A percentile compares a stretch with the other conserved stretches of the same genome.
phyloP scores from a whole-genome alignment of 2,797 vertebrate species.

The Sciurus vulgaris region DNA sequence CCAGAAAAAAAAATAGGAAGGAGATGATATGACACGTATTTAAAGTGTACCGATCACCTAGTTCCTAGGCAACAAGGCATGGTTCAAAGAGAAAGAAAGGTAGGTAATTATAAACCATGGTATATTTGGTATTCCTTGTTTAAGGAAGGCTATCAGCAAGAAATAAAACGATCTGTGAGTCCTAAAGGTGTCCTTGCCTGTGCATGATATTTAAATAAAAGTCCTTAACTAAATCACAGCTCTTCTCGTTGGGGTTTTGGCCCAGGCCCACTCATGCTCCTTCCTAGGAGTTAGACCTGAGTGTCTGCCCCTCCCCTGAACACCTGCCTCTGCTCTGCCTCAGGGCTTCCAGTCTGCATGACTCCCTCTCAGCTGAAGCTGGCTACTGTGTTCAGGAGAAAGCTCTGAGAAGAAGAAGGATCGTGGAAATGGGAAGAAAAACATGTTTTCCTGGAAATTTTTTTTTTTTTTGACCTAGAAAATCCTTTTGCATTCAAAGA shows the following conservation, averaged over 20 bases:
- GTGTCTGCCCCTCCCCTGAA: rapidly evolving
- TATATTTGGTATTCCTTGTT: slow-evolving; percentile 28
- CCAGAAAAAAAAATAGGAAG: not conserved
- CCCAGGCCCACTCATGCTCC: not conserved
- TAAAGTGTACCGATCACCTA: slow-evolving; percentile 54
- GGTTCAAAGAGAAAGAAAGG: slow-evolving; percentile 65
- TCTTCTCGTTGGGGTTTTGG: not conserved
- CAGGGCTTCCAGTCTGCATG: rapidly evolving
- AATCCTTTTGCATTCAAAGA: not conserved
- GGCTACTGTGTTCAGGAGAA: slow-evolving; percentile 27
- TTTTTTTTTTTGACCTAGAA: not conserved
- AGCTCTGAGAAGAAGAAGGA: not conserved
- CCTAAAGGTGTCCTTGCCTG: not conserved
- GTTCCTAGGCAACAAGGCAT: slow-evolving; percentile 76
- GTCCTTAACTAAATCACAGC: not conserved
- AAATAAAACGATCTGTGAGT: not conserved
- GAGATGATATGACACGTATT: slow-evolving; percentile 51
- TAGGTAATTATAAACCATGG: slow-evolving; percentile 58
- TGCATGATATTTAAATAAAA: not conserved
- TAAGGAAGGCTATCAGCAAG: not conserved
- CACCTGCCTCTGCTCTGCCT: not conserved
- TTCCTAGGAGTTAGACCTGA: not conserved
- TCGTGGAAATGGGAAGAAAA: not conserved
- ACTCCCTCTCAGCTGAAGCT: not conserved
- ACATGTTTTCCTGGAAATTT: not conserved